Percentiles rank a stretch among this genome's conserved stretches.
Evolutionary conservation across 30 jellyfish, hydroid and myxozoan species (phyloP).

Genomic region (Turritopsis rubra): DNA sequence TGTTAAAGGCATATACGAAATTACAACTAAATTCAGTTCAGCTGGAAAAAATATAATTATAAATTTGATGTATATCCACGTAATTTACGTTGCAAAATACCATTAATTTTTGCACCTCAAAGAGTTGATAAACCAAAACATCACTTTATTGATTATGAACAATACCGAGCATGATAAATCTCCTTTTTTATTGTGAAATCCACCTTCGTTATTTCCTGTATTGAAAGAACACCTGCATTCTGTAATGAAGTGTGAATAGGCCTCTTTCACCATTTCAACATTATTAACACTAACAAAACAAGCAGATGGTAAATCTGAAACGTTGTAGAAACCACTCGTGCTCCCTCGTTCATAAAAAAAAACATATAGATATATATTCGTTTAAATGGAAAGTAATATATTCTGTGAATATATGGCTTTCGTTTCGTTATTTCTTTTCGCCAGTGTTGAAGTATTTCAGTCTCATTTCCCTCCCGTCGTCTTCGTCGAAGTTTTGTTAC

Average conservation of each 20-base stretch:
- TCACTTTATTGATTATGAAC: not conserved
- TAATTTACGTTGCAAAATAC: not conserved
- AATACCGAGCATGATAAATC: not conserved
- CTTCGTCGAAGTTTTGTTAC: too few species aligned
- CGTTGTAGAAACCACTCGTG: not conserved
- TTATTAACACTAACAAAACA: too few species aligned
- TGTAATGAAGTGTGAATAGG: not conserved
- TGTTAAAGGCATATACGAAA: not conserved
- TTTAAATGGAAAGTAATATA: not conserved
- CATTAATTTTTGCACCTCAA: not conserved
- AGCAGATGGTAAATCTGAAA: not conserved
- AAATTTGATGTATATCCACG: not conserved
- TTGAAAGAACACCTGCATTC: not conserved
- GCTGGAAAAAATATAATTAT: not conserved
- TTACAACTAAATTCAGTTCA: not conserved
- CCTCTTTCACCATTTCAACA: not conserved
- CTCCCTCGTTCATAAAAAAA: not conserved
- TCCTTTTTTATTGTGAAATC: not conserved
- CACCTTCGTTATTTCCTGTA: not conserved
- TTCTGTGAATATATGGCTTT: not conserved
- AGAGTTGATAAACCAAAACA: not conserved
- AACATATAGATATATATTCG: too few species aligned
- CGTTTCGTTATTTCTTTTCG: not conserved
- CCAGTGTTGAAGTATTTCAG: too few species aligned
- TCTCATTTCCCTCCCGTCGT: too few species aligned